A percentile compares a stretch with the other conserved stretches of the same genome.
These are phyloP conservation scores for Caenorhabditis zanzibari DNA, from an alignment of 2,888 invertebrate genomes.

Conservation along the genomic window DNA sequence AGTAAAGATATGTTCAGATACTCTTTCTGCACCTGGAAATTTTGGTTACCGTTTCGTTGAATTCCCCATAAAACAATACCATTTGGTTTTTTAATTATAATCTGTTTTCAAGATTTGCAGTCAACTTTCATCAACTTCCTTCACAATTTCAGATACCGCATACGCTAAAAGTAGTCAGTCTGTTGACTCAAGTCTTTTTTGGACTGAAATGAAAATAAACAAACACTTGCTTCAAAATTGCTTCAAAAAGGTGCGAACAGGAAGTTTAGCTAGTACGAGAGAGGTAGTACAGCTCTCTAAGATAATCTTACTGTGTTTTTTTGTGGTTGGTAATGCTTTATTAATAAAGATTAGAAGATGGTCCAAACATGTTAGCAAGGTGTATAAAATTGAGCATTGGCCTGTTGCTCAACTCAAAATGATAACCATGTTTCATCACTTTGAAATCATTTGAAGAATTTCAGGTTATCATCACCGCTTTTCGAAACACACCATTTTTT, in stretches of 20 bases:
- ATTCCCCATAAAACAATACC: too few relatives aligned
- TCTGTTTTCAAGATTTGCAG: too few relatives aligned
- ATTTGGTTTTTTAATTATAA: too few relatives aligned
- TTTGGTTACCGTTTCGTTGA: too few relatives aligned
- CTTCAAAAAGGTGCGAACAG: slow-evolving; percentile 9
- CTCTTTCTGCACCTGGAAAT: too few relatives aligned
- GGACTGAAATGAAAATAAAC: slow-evolving; percentile 18
- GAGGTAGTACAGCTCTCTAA: not conserved
- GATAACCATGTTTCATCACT: not conserved
- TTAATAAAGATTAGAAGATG: too few relatives aligned
- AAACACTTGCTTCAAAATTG: slow-evolving; percentile 8
- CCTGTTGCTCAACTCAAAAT: too few relatives aligned
- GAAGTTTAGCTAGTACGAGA: not conserved
- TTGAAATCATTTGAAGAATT: not conserved
- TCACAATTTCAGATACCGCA: not conserved
- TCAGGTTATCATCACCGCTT: not conserved
- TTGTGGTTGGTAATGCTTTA: too few relatives aligned
- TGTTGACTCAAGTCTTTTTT: not conserved
- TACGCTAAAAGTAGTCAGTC: not conserved
- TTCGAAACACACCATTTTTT: slow-evolving; percentile 1
- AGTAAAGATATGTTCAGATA: too few relatives aligned
- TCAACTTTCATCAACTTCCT: not conserved
- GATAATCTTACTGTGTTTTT: not conserved
- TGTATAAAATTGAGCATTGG: too few relatives aligned
- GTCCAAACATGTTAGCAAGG: too few relatives aligned